These are phyloP conservation scores for Agapetus fuscipes DNA, from an alignment of 2,888 invertebrate species.

Conservation along the genomic window DNA sequence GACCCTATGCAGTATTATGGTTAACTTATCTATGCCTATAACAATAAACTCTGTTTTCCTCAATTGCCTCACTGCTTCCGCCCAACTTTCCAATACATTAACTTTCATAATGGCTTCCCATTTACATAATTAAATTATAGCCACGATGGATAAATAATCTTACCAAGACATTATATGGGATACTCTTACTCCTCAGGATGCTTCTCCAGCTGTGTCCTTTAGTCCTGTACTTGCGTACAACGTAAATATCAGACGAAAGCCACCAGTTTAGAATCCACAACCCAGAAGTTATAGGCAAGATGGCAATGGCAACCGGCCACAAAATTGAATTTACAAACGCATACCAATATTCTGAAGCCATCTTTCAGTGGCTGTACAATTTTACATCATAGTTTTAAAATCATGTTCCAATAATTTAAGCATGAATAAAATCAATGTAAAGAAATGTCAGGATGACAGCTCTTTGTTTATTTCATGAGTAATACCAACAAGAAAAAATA, in stretches of 20 bases:
- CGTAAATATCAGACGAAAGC: constrained; percentile 17
- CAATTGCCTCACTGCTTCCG: too few relatives aligned
- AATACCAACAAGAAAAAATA: too few relatives aligned
- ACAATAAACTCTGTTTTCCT: too few relatives aligned
- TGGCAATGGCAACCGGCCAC: constrained; percentile 1
- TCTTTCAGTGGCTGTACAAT: too few relatives aligned
- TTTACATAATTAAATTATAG: too few relatives aligned
- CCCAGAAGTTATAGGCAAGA: constrained; percentile 2
- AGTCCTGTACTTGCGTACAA: constrained; percentile 29
- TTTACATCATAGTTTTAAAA: constrained; percentile 1
- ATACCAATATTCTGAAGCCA: constrained; percentile 1
- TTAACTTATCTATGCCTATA: too few relatives aligned
- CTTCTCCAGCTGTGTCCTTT: constrained; percentile 42
- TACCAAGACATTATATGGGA: constrained; percentile 41
- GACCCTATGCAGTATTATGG: too few relatives aligned
- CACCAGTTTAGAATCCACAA: constrained; percentile 14
- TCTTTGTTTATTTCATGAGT: constrained; percentile 7
- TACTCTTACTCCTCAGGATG: constrained; percentile 42
- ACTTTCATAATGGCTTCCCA: too few relatives aligned
- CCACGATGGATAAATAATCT: constrained; percentile 28
- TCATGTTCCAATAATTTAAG: not conserved
- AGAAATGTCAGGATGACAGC: constrained; percentile 9
- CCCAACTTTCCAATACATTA: too few relatives aligned
- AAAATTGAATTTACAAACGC: not conserved
- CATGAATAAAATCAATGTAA: not conserved